Conservation (phyloP, 2,113 vertebrate genomes). For the Takifugu bimaculatus region DNA sequence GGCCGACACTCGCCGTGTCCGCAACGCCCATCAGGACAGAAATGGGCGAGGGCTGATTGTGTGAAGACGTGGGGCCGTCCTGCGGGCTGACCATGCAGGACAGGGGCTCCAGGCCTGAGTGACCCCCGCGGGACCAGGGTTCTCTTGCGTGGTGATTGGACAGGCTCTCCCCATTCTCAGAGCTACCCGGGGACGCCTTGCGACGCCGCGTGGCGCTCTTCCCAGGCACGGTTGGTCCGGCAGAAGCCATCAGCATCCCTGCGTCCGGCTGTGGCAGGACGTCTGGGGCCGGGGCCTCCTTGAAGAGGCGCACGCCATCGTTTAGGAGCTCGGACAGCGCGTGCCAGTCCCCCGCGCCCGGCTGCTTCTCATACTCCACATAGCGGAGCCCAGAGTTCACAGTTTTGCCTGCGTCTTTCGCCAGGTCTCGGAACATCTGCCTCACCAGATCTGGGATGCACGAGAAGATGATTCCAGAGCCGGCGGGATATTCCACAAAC, state of each 20-base stretch:
- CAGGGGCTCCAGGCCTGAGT: conserved; percentile 62
- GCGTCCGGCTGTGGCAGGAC: conserved; percentile 81
- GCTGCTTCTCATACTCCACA: conserved; percentile 85
- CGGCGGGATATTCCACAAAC: conserved; percentile 83
- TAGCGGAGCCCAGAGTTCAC: conserved; percentile 86
- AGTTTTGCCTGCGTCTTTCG: conserved; percentile 81
- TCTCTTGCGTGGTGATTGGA: conserved; percentile 66
- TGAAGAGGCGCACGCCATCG: conserved; percentile 82
- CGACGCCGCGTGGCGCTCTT: conserved; percentile 65
- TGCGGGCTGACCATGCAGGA: conserved; percentile 53
- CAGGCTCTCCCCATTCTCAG: conserved; percentile 72
- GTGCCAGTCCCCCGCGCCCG: conserved; percentile 83
- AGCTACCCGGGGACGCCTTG: conserved; percentile 76
- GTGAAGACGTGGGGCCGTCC: conserved; percentile 65
- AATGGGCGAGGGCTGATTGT: conserved; percentile 82
- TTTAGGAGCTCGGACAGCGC: conserved; percentile 84
- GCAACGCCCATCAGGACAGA: conserved; percentile 86
- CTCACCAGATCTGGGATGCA: conserved; percentile 80
- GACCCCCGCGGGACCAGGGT: conserved; percentile 68
- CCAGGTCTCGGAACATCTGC: conserved; percentile 87
- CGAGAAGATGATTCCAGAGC: conserved; percentile 82
- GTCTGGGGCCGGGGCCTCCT: conserved; percentile 76
- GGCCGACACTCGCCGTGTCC: conserved; percentile 77
- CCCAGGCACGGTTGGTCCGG: no score
- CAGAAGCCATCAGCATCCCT: conserved; percentile 41